These are phyloP conservation scores for Alces alces DNA, from an alignment of 2,113 vertebrate species.

Conservation along the genomic window DNA sequence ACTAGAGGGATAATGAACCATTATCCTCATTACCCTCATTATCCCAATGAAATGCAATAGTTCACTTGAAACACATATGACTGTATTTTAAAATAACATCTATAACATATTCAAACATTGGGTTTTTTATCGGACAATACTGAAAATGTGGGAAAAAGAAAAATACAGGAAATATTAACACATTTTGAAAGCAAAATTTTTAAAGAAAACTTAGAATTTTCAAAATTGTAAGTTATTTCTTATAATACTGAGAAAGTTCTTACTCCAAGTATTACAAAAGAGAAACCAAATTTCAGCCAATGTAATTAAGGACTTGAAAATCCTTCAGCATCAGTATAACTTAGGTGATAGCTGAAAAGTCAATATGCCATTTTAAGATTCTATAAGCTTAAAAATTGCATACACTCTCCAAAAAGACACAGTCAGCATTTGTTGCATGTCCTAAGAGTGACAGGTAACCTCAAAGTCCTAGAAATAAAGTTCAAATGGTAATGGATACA, in stretches of 20 bases:
- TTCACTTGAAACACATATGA: neutral
- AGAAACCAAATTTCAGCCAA: neutral
- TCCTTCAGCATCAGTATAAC: neutral
- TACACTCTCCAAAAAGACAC: neutral
- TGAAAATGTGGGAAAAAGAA: neutral
- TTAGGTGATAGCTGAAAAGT: neutral
- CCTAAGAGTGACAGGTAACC: neutral
- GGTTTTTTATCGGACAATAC: neutral
- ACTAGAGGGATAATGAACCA: neutral
- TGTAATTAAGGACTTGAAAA: neutral
- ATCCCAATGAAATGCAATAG: too few species aligned
- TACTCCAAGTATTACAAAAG: neutral
- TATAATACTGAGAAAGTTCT: neutral
- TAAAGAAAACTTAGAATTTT: neutral
- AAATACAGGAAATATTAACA: neutral
- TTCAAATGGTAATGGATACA: neutral
- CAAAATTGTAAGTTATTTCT: neutral
- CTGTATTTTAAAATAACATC: neutral
- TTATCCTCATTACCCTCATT: too few species aligned
- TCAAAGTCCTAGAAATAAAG: neutral
- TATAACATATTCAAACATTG: neutral
- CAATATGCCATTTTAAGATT: neutral
- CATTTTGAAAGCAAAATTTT: neutral
- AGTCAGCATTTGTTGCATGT: neutral
- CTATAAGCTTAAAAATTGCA: neutral